A percentile compares a stretch with the other conserved stretches of the same genome.
Evolutionary conservation across 2,888 invertebrate species (phyloP).

Genomic region (Biston stratarius): DNA sequence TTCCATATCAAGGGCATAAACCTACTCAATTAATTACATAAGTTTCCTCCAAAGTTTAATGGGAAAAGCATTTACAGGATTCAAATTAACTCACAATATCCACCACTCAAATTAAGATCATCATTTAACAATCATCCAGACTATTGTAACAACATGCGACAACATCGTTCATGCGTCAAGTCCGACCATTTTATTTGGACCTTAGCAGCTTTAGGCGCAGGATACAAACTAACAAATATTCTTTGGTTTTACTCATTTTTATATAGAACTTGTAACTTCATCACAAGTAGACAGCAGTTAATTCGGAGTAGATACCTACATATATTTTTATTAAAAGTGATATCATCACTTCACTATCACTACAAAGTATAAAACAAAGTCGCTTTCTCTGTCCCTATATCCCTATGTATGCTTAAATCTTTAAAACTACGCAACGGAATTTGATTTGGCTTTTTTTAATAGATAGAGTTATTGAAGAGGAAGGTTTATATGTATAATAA

Average conservation of each 20-base stretch:
- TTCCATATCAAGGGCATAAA: neutral
- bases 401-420: no score
- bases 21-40: neutral
- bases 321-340: no score
- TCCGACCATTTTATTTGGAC: constrained; percentile 1
- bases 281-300: no score
- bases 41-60: neutral
- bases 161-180: neutral
- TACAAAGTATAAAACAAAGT: no score
- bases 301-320: no score
- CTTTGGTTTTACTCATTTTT: neutral
- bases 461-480: no score
- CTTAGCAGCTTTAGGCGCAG: neutral
- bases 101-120: constrained; percentile 13
- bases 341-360: no score
- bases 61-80: constrained; percentile 8
- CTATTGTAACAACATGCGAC: constrained; percentile 2
- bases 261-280: neutral
- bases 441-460: no score
- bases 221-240: neutral
- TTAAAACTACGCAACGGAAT: no score
- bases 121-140: constrained; percentile 16
- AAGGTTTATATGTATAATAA: no score
- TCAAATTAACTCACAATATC: constrained; percentile 22
- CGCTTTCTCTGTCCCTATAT: no score